Evolutionary conservation across 2,113 vertebrate genomes (phyloP).

Genomic region (Elephas maximus): DNA sequence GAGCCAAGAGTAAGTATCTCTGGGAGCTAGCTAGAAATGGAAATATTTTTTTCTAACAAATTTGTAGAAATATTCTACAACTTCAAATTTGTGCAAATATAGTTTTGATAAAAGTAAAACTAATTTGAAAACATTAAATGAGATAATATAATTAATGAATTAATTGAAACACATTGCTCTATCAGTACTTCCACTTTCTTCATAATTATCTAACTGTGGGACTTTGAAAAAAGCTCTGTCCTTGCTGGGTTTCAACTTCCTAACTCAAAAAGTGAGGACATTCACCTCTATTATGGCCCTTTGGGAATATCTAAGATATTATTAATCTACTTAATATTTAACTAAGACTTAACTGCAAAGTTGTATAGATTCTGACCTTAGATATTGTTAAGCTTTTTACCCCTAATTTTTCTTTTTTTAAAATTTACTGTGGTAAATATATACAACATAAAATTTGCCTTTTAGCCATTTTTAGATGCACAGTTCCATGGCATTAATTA

Average conservation of each 20-base stretch:
- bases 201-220: neutral
- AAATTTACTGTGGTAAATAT: too few relatives aligned
- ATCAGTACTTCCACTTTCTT: neutral
- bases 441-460: too few relatives aligned
- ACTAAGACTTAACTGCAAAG: neutral
- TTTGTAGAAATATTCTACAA: slow-evolving; percentile 42
- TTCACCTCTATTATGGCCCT: neutral
- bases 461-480: too few relatives aligned
- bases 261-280: neutral
- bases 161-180: accelerated
- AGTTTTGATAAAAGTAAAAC: slow-evolving; percentile 35
- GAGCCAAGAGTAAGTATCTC: neutral
- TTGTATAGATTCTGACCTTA: neutral
- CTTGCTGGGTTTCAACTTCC: neutral
- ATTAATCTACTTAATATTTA: neutral
- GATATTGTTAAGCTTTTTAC: neutral
- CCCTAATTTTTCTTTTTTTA: neutral
- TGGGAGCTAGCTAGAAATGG: neutral
- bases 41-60: neutral
- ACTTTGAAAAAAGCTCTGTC: neutral
- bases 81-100: neutral
- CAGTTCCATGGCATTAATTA: too few relatives aligned
- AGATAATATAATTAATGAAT: neutral
- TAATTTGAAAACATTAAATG: neutral
- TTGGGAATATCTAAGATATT: neutral